Evolutionary conservation across 2,113 vertebrate species (phyloP).

Genomic region (Podilymbus podiceps): DNA sequence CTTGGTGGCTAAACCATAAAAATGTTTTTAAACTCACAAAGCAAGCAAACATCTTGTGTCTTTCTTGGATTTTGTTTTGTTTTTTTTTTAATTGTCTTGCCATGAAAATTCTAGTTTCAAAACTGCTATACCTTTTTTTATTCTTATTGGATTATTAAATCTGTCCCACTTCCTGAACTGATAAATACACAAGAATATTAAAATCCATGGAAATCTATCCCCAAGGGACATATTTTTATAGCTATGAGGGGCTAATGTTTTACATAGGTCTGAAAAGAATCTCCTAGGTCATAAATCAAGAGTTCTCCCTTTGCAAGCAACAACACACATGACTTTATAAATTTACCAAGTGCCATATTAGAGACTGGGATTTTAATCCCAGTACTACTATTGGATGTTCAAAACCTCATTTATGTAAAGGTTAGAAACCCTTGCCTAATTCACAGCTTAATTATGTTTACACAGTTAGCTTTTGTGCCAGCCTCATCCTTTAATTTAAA

Average conservation of each 20-base stretch:
- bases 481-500: background rate
- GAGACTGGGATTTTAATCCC: background rate
- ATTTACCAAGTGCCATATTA: background rate
- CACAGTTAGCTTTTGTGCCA: background rate
- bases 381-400: background rate
- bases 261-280: background rate
- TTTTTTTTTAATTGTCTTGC: slow-evolving; percentile 20
- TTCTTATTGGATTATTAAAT: slow-evolving; percentile 54
- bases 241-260: background rate
- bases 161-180: slow-evolving; percentile 22
- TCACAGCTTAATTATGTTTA: background rate
- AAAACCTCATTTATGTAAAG: background rate
- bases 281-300: background rate
- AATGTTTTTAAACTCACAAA: slow-evolving; percentile 19
- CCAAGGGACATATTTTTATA: background rate
- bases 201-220: slow-evolving; percentile 19
- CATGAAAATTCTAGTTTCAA: slow-evolving; percentile 50
- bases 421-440: background rate
- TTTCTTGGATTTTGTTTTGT: background rate
- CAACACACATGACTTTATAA: background rate
- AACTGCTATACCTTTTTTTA: slow-evolving; percentile 34
- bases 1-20: slow-evolving; percentile 26
- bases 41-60: background rate
- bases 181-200: background rate
- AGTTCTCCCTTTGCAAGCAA: background rate